Base-by-base conservation (phyloP, 1,140 invertebrate genomes). In the Cyclargus thomasi region DNA sequence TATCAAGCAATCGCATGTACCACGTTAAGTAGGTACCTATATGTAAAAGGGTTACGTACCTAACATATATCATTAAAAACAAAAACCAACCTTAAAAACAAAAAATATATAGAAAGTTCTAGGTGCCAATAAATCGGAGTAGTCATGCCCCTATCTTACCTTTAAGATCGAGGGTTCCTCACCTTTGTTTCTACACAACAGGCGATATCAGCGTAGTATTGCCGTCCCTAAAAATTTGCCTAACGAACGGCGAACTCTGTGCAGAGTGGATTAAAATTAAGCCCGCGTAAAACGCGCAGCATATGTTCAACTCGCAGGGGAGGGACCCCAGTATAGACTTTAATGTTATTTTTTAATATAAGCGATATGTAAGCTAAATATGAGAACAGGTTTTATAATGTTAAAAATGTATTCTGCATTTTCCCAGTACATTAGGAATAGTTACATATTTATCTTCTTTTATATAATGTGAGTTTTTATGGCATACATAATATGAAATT, bases 251-350 rank as follows among this genome's bases (percentile, higher is more conserved):
- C 53, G 65, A 35, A 57, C 35, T 39, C 63, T 14, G 39, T 16
- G 62, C 67, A 67, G 69, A 74, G 71, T 76, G 79, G 81, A 83
- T 83, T 81, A 83, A 83, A 82, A 82, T 78, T 77, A 77, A 75
- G 74, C 68, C 67, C 72, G 77, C 80, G 79, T 79, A 78, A 79
- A 82, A 81, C 80, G 73, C 74, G 67, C 62, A 82, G 67, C 79
- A 82, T 84, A 84, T 84, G 82, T 72, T 64, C 72, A 74, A 71
- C 70, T 39, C 70, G 55, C 72, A 64, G 55, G 75, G 76, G 74
- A 70, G 69, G 63, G 74, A 81, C 81, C 79, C 81, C 69, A 75
- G 57, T 64, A 65, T 57, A 57, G 22, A 36, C 23, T 57, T 35
- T 63, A 73, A 72, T 68, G 69, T 69, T 69, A 74, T 72, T 72